A percentile compares a stretch with the other conserved stretches of the same genome.
Evolutionary conservation across 2,888 invertebrate genomes (phyloP).

Genomic region (Sinodicranocentrus sp.): DNA sequence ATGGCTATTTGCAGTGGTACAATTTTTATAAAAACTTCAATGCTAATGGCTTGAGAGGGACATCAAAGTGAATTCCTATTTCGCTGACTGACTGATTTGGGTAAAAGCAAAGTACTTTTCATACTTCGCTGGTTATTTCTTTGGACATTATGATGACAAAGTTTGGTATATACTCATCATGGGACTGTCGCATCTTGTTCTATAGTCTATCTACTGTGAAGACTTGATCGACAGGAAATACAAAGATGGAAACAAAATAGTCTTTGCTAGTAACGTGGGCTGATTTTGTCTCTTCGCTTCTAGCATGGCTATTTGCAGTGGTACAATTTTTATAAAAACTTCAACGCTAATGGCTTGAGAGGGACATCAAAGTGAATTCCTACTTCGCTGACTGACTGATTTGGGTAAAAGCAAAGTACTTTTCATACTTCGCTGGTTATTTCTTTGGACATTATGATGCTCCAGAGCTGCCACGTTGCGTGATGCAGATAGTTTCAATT

Average conservation of each 20-base stretch:
- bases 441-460: slow-evolving; percentile 31
- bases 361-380: slow-evolving; percentile 28
- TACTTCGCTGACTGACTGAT: slow-evolving; percentile 27
- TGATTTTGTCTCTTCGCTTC: too few relatives aligned
- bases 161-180: too few relatives aligned
- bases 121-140: slow-evolving; percentile 28
- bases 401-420: slow-evolving; percentile 23
- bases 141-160: slow-evolving; percentile 28
- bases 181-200: too few relatives aligned
- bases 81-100: slow-evolving; percentile 15
- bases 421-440: slow-evolving; percentile 26
- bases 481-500: slow-evolving; percentile 21
- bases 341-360: slow-evolving; percentile 16
- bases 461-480: slow-evolving; percentile 23
- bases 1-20: too few relatives aligned
- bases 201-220: too few relatives aligned
- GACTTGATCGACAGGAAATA: too few relatives aligned
- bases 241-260: too few relatives aligned
- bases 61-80: slow-evolving; percentile 31
- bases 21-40: slow-evolving; percentile 20
- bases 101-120: slow-evolving; percentile 28
- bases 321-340: slow-evolving; percentile 22
- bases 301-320: too few relatives aligned
- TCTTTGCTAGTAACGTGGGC: too few relatives aligned
- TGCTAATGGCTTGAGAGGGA: slow-evolving; percentile 15